phyloP scores from a whole-genome alignment of 2,888 invertebrate genomes.

The Globia sparganii region DNA sequence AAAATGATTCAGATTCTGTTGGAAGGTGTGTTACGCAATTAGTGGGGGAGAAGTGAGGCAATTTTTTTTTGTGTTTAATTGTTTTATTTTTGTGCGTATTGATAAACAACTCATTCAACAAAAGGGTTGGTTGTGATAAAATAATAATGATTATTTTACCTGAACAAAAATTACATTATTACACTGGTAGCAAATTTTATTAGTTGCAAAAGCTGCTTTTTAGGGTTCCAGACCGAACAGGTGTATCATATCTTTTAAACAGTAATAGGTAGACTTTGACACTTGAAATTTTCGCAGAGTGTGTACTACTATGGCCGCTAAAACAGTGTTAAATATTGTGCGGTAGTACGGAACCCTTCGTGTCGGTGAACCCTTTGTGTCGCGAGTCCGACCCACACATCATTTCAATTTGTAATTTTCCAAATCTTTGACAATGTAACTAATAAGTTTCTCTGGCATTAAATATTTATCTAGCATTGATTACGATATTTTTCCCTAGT shows the following conservation, averaged over 20 bases:
- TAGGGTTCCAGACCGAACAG: not conserved
- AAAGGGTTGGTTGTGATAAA: not conserved
- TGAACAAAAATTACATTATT: not conserved
- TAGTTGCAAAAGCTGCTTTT: not conserved
- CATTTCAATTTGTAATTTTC: not conserved
- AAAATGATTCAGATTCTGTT: not conserved
- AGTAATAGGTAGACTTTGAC: not conserved
- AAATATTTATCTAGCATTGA: conserved; percentile 12
- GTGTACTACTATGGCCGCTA: not conserved
- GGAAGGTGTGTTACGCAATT: not conserved
- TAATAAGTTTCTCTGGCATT: not conserved
- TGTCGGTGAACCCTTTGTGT: no score
- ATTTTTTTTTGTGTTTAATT: not conserved
- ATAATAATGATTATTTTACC: not conserved
- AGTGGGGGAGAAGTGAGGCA: not conserved
- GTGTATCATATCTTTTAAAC: not conserved
- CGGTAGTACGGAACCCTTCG: not conserved
- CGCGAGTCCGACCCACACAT: not conserved
- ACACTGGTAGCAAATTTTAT: not conserved
- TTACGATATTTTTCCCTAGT: conserved; percentile 18
- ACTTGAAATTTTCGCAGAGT: not conserved
- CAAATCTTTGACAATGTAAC: not conserved
- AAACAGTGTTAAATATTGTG: not conserved
- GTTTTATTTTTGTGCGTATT: not conserved
- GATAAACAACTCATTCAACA: not conserved